Evolutionary conservation across 2,113 vertebrate species (phyloP).

Genomic region (Blennius ocellaris): DNA sequence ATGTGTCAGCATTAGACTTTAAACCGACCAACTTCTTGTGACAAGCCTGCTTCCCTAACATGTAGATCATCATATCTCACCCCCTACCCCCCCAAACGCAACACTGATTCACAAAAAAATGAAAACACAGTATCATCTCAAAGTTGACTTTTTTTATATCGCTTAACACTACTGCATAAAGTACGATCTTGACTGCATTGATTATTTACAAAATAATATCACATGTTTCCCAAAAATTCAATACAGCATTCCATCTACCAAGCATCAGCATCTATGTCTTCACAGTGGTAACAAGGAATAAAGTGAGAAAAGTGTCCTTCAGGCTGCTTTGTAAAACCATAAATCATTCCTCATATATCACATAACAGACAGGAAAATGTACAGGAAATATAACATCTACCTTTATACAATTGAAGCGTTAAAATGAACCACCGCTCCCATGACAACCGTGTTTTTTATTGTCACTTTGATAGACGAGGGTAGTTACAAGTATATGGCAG

Average conservation of each 20-base stretch:
- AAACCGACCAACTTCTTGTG: no score
- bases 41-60: no score
- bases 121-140: constrained; percentile 31
- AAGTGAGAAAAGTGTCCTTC: not conserved
- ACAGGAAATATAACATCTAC: not conserved
- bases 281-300: constrained; percentile 26
- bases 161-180: constrained; percentile 16
- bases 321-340: not conserved
- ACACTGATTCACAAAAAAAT: not conserved
- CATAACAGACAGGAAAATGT: constrained; percentile 7
- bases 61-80: no score
- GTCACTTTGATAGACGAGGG: constrained; percentile 29
- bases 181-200: constrained; percentile 14
- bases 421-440: not conserved
- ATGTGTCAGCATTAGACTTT: no score
- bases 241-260: constrained; percentile 26
- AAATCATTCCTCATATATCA: not conserved
- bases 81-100: no score
- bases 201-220: constrained; percentile 33
- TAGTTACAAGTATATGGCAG: constrained; percentile 32
- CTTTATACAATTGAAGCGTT: constrained; percentile 1
- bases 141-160: constrained; percentile 45
- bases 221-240: not conserved
- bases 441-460: constrained; percentile 3
- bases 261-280: constrained; percentile 41